Conservation (phyloP, 2,888 invertebrate species). For the Neoitamus cyanurus region DNA sequence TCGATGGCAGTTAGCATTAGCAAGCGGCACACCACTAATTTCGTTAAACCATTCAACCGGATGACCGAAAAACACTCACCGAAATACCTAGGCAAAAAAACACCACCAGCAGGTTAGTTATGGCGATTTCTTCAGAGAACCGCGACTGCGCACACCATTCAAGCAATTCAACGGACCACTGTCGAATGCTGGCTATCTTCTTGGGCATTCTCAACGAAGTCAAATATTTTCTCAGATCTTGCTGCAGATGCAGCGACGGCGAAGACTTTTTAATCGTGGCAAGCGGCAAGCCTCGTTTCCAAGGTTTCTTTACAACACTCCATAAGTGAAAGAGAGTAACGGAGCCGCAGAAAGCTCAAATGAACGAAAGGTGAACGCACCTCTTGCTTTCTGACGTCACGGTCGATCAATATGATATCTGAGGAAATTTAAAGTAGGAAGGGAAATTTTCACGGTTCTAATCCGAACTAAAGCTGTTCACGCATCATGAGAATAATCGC, state of each 20-base stretch:
- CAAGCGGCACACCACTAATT: not conserved
- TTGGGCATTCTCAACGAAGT: conserved; percentile 41
- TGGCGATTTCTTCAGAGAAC: not conserved
- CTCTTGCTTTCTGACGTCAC: not conserved
- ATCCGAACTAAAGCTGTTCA: not conserved
- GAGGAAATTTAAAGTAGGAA: not conserved
- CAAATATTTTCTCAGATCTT: not conserved
- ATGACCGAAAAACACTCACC: conserved; percentile 29
- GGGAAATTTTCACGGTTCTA: not conserved
- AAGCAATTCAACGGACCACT: conserved; percentile 46
- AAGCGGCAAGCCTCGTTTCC: not conserved
- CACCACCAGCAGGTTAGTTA: not conserved
- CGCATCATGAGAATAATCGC: not conserved
- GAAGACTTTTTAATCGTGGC: not conserved
- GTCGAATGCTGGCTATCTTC: conserved; percentile 43
- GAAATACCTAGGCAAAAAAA: not conserved
- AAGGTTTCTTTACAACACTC: not conserved
- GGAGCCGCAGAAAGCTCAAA: not conserved
- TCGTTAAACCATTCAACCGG: conserved; percentile 23
- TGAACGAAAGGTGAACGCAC: conserved; percentile 32
- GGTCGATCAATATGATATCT: not conserved
- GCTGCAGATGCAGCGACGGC: not conserved
- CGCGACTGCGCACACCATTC: conserved; percentile 27
- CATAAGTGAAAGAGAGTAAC: conserved; percentile 19
- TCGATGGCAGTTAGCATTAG: not conserved